Base-by-base conservation (phyloP, 2,797 vertebrate species). In the Enteromius argenteus region DNA sequence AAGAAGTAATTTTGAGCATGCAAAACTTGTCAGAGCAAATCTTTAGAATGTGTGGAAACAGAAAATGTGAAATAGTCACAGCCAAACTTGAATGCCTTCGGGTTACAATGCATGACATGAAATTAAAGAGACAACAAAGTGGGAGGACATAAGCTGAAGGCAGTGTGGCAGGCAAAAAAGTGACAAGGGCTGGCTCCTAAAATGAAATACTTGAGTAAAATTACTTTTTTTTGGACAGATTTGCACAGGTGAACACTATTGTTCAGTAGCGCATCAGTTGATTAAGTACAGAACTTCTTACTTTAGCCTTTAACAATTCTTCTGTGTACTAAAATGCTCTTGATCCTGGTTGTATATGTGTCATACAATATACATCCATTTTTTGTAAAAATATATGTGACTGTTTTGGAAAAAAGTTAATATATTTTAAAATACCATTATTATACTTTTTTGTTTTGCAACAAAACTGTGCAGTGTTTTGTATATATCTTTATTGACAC, bases 101-200 rank as follows among this genome's bases (percentile, higher is more conserved):
- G 64, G 64, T 75, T 51, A 30, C 71, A 58, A 71, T 21, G 39
- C 84, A 49, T 82, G 74, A 85, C 81, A 72, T 78, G 27, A 87
- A 66, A 64, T 53, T 37, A 66, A 83, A 83, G 32, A 83, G 60
- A 67, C 42, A 75, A 51, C 46, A 51, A 83, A 35, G 32, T 75
- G 32, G 60, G 81, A 67, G 72, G 44, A 19, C 17, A 30, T 44
- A 51, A 8, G 5, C 80, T 75, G 32, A 66, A 75, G 37, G 58
- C 17, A 60, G 74, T 15, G 56, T 60, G 53, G 15, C 74, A 42
- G 15, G n/a, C 53, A 42, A 77, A 60, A 60, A 27, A 60, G 4
- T 27, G 35, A 77, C 13, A 77, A 27, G 35, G n/a, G 35, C 13
- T 76, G n/a, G 37, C 74, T 77, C 3, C 49, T 37, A n/a, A 37